Conservation (phyloP, 2,888 invertebrate species). For the Asteroscopus sphinx region DNA sequence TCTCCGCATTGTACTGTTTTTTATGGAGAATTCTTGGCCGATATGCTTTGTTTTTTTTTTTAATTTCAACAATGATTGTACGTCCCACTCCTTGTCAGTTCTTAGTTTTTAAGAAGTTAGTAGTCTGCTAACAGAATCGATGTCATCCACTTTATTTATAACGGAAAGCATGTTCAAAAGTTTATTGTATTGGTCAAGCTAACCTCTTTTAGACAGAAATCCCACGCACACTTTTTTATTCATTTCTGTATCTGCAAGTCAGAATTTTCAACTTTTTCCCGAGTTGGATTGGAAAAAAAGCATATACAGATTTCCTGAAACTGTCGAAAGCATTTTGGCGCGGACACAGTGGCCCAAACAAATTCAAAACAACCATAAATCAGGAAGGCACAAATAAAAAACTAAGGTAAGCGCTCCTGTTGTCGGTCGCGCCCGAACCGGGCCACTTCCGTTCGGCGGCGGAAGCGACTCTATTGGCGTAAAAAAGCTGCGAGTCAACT, state of each 20-base stretch:
- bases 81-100: no score
- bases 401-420: slow-evolving; percentile 89
- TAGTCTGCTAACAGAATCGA: neutral
- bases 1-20: no score
- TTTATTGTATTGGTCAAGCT: slow-evolving; percentile 6
- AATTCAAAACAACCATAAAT: slow-evolving; percentile 89
- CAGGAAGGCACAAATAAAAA: slow-evolving; percentile 86
- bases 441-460: slow-evolving; percentile 80
- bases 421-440: slow-evolving; percentile 80
- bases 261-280: slow-evolving; percentile 59
- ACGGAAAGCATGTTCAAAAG: slow-evolving; percentile 13
- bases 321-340: slow-evolving; percentile 84
- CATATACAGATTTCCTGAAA: slow-evolving; percentile 72
- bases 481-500: slow-evolving; percentile 83
- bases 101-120: neutral
- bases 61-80: no score
- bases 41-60: no score
- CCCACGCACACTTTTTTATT: slow-evolving; percentile 13
- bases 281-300: slow-evolving; percentile 59
- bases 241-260: slow-evolving; percentile 35
- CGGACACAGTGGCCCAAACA: slow-evolving; percentile 71
- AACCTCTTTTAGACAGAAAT: slow-evolving; percentile 22
- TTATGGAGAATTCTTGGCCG: no score
- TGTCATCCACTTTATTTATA: neutral
- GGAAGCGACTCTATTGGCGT: slow-evolving; percentile 86